phyloP scores from a whole-genome alignment of 1,140 invertebrate genomes.

The Brachionus calyciflorus region DNA sequence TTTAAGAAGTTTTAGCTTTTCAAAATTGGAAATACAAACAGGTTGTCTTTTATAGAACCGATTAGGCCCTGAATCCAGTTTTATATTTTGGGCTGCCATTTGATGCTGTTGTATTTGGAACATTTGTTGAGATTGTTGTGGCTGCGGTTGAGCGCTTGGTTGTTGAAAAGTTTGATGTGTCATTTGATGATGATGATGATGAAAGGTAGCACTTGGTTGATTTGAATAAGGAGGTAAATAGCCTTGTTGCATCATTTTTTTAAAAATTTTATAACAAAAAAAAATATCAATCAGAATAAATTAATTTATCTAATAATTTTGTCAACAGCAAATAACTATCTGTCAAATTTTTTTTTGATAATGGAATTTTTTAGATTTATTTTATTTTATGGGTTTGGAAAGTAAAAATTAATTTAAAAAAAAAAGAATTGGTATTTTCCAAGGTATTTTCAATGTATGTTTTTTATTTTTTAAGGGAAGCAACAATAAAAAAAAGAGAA shows the following conservation, averaged over 20 bases:
- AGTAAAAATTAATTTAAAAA: neutral
- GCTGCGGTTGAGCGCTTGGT: neutral
- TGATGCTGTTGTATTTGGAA: neutral
- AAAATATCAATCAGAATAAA: slow-evolving; percentile 1
- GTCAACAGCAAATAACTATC: too few species aligned
- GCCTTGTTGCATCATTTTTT: slow-evolving; percentile 45
- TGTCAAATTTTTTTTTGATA: too few species aligned
- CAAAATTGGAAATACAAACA: neutral
- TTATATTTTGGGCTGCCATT: slow-evolving; percentile 1
- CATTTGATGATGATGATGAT: slow-evolving; percentile 35
- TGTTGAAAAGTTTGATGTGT: neutral
- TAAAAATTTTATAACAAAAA: neutral
- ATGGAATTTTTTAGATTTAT: too few species aligned
- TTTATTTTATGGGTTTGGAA: too few species aligned
- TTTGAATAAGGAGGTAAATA: slow-evolving; percentile 37
- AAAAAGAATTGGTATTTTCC: neutral
- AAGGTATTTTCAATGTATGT: too few species aligned
- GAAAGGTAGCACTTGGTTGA: slow-evolving; percentile 12
- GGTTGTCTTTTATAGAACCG: slow-evolving; percentile 19
- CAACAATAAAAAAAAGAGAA: too few species aligned
- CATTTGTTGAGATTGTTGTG: neutral
- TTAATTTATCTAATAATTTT: too few species aligned
- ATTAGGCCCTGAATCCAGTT: neutral
- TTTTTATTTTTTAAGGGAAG: too few species aligned
- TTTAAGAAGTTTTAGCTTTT: neutral